phyloP scores from a whole-genome alignment of 2,797 vertebrate genomes.

The Sciurus vulgaris region DNA sequence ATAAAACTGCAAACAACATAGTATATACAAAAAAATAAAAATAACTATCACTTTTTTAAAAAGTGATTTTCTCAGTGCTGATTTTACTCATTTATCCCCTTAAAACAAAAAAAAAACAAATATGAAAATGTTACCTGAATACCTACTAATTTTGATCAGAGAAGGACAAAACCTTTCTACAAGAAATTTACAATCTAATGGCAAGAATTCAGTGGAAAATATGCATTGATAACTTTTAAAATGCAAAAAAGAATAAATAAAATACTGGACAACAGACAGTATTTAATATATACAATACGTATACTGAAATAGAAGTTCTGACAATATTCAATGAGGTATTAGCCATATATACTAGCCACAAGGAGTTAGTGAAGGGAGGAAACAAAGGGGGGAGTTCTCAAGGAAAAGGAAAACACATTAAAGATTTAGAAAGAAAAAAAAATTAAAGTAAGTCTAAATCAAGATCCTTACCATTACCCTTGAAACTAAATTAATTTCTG shows the following conservation, averaged over 20 bases:
- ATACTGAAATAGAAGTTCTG: not conserved
- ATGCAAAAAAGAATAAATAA: not conserved
- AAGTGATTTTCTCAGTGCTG: not conserved
- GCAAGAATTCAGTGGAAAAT: not conserved
- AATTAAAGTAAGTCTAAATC: no score
- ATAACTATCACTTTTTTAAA: not conserved
- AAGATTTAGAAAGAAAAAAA: not conserved
- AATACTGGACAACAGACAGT: not conserved
- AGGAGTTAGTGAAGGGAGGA: not conserved
- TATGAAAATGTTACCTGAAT: not conserved
- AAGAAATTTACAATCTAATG: not conserved
- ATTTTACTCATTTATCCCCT: not conserved
- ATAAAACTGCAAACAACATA: not conserved
- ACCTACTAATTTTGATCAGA: not conserved
- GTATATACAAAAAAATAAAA: not conserved
- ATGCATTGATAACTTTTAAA: no score
- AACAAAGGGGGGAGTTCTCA: not conserved
- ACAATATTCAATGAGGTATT: no score
- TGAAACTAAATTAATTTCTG: not conserved
- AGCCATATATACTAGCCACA: not conserved
- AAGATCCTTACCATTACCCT: not conserved
- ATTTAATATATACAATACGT: fast-evolving
- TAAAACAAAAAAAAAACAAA: not conserved
- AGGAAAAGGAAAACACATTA: not conserved
- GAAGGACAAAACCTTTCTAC: not conserved